Percentiles rank a stretch among this genome's conserved stretches.
Evolutionary conservation across 2,113 vertebrate species (phyloP).

Genomic region (Ibidorhyncha struthersii): DNA sequence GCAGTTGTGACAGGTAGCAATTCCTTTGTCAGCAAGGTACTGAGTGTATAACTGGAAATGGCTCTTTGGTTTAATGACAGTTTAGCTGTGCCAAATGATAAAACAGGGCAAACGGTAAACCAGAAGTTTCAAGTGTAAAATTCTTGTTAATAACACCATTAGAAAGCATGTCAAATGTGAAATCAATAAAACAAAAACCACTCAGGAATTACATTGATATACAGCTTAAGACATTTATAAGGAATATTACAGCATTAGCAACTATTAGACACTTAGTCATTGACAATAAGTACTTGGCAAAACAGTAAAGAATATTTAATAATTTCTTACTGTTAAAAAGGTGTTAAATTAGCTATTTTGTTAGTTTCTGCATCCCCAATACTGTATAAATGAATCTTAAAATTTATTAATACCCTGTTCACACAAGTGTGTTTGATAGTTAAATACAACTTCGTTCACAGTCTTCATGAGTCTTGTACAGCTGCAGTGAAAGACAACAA

Average conservation of each 20-base stretch:
- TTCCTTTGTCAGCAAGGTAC: background rate
- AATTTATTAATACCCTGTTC: background rate
- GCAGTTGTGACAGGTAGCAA: background rate
- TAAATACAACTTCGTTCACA: background rate
- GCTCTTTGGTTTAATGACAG: background rate
- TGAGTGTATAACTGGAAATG: background rate
- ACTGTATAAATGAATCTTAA: background rate
- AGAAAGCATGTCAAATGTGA: background rate
- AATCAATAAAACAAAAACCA: background rate
- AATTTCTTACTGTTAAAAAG: background rate
- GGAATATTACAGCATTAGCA: background rate
- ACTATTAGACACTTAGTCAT: background rate
- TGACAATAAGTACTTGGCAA: background rate
- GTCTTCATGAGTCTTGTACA: background rate
- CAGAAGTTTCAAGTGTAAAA: background rate
- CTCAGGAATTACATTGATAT: background rate
- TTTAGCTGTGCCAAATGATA: background rate
- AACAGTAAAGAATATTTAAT: background rate
- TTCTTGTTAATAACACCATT: background rate
- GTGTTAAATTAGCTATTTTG: background rate
- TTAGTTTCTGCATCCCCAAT: background rate
- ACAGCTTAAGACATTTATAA: background rate
- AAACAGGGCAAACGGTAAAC: background rate
- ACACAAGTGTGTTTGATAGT: background rate
- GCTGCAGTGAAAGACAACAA: background rate